Percentiles rank a stretch among this genome's conserved stretches.
These are phyloP conservation scores for Seison nebaliae DNA, from an alignment of 1,140 invertebrate genomes.

Conservation along the genomic window DNA sequence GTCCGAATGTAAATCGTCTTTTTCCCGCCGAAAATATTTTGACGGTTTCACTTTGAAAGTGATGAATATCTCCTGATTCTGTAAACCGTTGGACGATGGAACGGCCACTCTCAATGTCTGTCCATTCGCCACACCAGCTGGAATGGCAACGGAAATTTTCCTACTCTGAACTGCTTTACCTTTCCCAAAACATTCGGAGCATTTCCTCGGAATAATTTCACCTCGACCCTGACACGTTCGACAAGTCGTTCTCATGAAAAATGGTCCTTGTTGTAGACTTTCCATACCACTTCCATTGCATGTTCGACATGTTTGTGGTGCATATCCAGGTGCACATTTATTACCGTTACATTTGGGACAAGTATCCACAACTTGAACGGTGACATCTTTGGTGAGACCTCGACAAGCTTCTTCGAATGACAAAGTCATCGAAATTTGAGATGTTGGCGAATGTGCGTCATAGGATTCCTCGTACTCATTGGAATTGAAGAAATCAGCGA, in stretches of 20 bases:
- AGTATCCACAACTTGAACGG: constrained; percentile 63
- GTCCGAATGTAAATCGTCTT: constrained; percentile 54
- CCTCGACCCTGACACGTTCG: constrained; percentile 61
- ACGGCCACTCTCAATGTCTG: constrained; percentile 76
- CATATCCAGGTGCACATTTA: constrained; percentile 58
- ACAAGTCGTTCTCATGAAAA: constrained; percentile 85
- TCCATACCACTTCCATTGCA: constrained; percentile 89
- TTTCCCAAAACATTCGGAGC: constrained; percentile 67
- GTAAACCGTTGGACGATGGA: too few species aligned
- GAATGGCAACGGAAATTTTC: constrained; percentile 70
- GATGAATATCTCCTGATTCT: constrained; percentile 59
- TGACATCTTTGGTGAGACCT: constrained; percentile 72
- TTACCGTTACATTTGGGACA: constrained; percentile 62
- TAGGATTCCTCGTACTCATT: constrained; percentile 36
- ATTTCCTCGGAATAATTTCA: constrained; percentile 62
- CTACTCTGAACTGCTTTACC: constrained; percentile 63
- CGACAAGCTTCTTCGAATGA: constrained; percentile 78
- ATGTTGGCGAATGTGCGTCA: too few species aligned
- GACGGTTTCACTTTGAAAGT: constrained; percentile 64
- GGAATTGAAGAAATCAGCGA: constrained; percentile 30
- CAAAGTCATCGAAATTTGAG: too few species aligned
- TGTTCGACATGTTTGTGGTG: constrained; percentile 51
- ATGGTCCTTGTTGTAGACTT: constrained; percentile 42
- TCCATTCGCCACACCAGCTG: constrained; percentile 74
- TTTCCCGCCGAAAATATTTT: constrained; percentile 64